Evolutionary conservation across 2,888 invertebrate species (phyloP).

Genomic region (Mythimna ferrago): DNA sequence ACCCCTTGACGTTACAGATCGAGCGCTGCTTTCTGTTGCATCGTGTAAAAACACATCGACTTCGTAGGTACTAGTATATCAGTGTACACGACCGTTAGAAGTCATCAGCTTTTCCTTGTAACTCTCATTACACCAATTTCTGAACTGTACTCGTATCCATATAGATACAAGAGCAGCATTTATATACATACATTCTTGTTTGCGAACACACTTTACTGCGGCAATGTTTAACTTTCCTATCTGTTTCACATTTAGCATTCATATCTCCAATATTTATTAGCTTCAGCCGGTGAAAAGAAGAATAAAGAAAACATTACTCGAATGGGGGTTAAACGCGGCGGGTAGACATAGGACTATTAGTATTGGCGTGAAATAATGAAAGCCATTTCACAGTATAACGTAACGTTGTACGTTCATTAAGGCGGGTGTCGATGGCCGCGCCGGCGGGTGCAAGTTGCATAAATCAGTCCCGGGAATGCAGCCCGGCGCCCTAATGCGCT

Average conservation of each 20-base stretch:
- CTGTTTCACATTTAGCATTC: conserved; percentile 42
- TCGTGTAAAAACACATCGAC: conserved; percentile 3
- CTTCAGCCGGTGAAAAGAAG: conserved; percentile 41
- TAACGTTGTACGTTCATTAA: conserved; percentile 88
- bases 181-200: conserved; percentile 12
- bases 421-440: conserved; percentile 85
- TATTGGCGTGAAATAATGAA: conserved; percentile 86
- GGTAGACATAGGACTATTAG: conserved; percentile 80
- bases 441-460: conserved; percentile 85
- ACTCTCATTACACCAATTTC: conserved; percentile 18
- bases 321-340: conserved; percentile 69
- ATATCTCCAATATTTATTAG: conserved; percentile 50
- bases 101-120: conserved; percentile 16
- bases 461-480: conserved; percentile 88
- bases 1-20: conserved; percentile 5
- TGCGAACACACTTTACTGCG: conserved; percentile 15
- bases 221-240: conserved; percentile 42
- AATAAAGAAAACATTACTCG: conserved; percentile 63
- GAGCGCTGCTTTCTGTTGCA: conserved; percentile 20
- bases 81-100: conserved; percentile 11
- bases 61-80: neutral
- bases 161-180: conserved; percentile 8
- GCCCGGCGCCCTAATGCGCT: conserved; percentile 88
- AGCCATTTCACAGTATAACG: conserved; percentile 85
- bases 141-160: conserved; percentile 12